A percentile compares a stretch with the other conserved stretches of the same genome.
These are phyloP conservation scores for Neosilurus mollespiculum DNA, from an alignment of 2,797 vertebrate genomes.

Conservation along the genomic window DNA sequence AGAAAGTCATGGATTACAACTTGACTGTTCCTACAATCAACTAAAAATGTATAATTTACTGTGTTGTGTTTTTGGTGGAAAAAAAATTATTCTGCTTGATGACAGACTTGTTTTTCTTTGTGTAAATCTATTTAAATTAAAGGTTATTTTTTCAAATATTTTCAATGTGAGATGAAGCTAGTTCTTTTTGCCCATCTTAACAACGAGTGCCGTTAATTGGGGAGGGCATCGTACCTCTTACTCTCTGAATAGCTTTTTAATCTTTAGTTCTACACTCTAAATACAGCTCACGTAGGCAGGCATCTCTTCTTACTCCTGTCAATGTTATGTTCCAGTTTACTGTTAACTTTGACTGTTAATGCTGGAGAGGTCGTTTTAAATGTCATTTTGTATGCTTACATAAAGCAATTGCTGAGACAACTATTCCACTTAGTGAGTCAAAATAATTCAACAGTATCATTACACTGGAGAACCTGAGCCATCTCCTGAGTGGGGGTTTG, in stretches of 20 bases:
- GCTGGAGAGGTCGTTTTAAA: slow-evolving; percentile 29
- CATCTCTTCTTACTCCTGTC: slow-evolving; percentile 7
- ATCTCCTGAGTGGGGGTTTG: slow-evolving; percentile 54
- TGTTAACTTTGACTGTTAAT: slow-evolving; percentile 20
- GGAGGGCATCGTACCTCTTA: background rate
- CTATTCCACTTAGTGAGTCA: slow-evolving; percentile 44
- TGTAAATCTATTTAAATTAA: too few species aligned
- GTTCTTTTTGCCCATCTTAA: too few species aligned
- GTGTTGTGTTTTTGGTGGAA: too few species aligned
- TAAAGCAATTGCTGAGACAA: slow-evolving; percentile 42
- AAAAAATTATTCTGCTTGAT: too few species aligned
- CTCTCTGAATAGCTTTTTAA: background rate
- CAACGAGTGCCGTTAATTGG: too few species aligned
- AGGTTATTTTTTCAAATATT: too few species aligned
- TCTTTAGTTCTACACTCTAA: background rate
- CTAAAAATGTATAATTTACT: too few species aligned
- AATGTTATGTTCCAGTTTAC: background rate
- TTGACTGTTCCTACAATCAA: too few species aligned
- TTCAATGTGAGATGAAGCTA: too few species aligned
- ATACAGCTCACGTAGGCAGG: background rate
- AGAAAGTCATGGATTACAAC: too few species aligned
- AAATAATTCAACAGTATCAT: slow-evolving; percentile 50
- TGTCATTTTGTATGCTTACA: slow-evolving; percentile 50
- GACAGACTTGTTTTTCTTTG: too few species aligned
- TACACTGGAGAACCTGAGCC: slow-evolving; percentile 41